Base-by-base conservation (phyloP, 1,140 invertebrate genomes). In the Cotesia glomerata region DNA sequence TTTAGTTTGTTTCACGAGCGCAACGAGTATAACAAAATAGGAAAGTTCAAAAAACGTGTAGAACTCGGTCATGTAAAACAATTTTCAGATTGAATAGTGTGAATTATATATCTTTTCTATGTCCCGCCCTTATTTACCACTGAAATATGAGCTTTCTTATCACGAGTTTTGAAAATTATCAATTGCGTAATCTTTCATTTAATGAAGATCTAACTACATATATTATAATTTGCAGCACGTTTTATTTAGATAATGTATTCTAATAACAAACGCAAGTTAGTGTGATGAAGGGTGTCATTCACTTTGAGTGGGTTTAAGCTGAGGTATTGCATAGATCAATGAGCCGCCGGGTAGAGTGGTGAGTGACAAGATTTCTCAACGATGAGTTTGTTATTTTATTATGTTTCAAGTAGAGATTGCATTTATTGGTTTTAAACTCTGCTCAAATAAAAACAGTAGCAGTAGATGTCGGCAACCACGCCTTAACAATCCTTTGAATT, bases 401-500 rank as follows among this genome's bases (percentile, higher is more conserved):
- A 9, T 49, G 36, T 66, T 13, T 11, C 11, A 35, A 16, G 39
- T 11, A 16, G 7, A 32, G 3, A 35, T 58, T 58, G 9, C 13
- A 52, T 11, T 45, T 45, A 8, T 45, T 45, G 39, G 39, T 45
- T 45, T 45, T 45, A 45, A 5, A 45, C 5, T 45, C 11, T 26
- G 26, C 26, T 54, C 11, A 35, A 54, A 51, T n/a, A 52, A 62
- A 49, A 26, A 73, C 35, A 66, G 51, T 18, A 73, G 39, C 39
- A 71, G 71, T 73, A 61, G 59, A 61, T 63, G 71, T 67, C 69
- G 52, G 62, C 62, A 56, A 75, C 72, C 75, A 81, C 80, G 81
- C 81, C 80, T 82, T 5, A 75, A 63, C 79, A 82, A 82, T 82
- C 81, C 79, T 82, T 82, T 82, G 73, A 76, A 76, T 76, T 63